phyloP scores from a whole-genome alignment of 2,888 invertebrate species.

The Mongoloraphidia duomilia region DNA sequence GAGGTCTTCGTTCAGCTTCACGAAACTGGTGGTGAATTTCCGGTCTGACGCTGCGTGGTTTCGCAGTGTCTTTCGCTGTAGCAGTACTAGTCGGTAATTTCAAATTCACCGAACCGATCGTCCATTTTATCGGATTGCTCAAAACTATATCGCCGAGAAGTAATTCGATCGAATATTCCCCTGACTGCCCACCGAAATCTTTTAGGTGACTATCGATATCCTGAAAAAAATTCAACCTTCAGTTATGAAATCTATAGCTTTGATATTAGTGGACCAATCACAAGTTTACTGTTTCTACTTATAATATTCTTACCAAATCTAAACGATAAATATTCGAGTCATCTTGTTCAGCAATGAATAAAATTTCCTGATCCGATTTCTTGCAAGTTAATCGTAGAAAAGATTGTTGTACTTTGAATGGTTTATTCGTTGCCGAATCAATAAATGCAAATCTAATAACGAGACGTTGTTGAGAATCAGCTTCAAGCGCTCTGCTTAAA shows the following conservation, averaged over 20 bases:
- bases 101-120: slow-evolving; percentile 60
- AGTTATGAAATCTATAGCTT: neutral
- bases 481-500: slow-evolving; percentile 52
- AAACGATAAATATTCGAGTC: slow-evolving; percentile 66
- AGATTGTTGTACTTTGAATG: slow-evolving; percentile 70
- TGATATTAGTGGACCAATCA: neutral
- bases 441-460: slow-evolving; percentile 65
- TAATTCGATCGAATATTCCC: slow-evolving; percentile 65
- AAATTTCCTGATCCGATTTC: slow-evolving; percentile 62
- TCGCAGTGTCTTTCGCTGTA: slow-evolving; percentile 18
- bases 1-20: slow-evolving; percentile 79
- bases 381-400: slow-evolving; percentile 65
- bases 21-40: slow-evolving; percentile 76
- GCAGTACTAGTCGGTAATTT: slow-evolving; percentile 37
- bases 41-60: slow-evolving; percentile 34
- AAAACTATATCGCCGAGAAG: slow-evolving; percentile 85
- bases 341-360: slow-evolving; percentile 88
- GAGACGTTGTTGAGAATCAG: slow-evolving; percentile 77
- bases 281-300: neutral
- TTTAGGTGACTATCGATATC: slow-evolving; percentile 66
- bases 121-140: slow-evolving; percentile 81
- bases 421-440: slow-evolving; percentile 50
- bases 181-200: slow-evolving; percentile 63
- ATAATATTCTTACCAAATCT: slow-evolving; percentile 53
- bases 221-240: slow-evolving; percentile 25